phyloP scores from a whole-genome alignment of 2,797 vertebrate species.

The Oreonectes daqikongensis region DNA sequence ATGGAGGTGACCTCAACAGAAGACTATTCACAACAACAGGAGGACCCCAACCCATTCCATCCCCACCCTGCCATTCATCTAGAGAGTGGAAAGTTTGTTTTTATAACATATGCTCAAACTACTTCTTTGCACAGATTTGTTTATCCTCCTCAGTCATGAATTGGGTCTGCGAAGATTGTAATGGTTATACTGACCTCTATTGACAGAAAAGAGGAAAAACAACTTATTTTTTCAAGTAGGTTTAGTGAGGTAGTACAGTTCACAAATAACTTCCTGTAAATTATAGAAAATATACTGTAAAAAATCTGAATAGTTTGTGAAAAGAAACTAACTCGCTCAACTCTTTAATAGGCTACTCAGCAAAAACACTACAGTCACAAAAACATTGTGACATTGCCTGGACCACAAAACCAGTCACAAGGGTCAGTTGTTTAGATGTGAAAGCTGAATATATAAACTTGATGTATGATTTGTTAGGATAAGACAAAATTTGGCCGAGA shows the following conservation, averaged over 20 bases:
- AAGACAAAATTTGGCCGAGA: too few relatives aligned
- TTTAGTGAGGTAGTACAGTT: neutral
- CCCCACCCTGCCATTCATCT: neutral
- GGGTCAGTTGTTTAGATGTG: too few relatives aligned
- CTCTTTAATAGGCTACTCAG: neutral
- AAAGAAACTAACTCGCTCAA: neutral
- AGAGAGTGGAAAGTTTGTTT: neutral
- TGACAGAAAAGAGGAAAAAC: constrained; percentile 17
- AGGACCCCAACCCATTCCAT: constrained; percentile 40
- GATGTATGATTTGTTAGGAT: too few relatives aligned
- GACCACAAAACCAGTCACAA: too few relatives aligned
- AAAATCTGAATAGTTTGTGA: neutral
- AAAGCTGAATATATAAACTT: too few relatives aligned
- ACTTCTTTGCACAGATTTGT: neutral
- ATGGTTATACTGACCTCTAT: constrained; percentile 32
- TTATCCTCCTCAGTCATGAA: neutral
- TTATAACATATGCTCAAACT: neutral
- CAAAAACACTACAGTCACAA: too few relatives aligned
- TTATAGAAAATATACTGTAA: neutral
- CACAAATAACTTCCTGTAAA: neutral
- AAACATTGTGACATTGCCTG: too few relatives aligned
- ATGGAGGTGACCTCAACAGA: constrained; percentile 40
- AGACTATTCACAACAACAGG: constrained; percentile 32
- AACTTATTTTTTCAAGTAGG: neutral
- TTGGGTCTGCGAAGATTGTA: neutral